These are phyloP conservation scores for Drosophila prostipennis DNA, from an alignment of 2,888 invertebrate genomes.

Conservation along the genomic window DNA sequence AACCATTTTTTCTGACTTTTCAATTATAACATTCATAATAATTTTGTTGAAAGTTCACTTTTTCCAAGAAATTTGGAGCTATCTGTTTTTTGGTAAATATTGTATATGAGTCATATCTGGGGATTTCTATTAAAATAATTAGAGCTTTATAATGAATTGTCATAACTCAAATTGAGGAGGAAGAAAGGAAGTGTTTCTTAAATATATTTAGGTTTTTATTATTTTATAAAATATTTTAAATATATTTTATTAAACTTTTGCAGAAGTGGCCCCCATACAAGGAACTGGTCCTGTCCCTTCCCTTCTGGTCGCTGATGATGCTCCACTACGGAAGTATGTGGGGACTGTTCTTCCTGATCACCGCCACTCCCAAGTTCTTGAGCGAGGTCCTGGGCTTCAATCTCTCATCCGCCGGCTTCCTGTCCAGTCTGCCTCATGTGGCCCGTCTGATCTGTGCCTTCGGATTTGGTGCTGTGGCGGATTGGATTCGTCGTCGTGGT, in stretches of 20 bases:
- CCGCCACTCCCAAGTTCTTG: slow-evolving; percentile 90
- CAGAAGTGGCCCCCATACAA: slow-evolving; percentile 88
- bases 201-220: no score
- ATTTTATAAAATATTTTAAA: no score
- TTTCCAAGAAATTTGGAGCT: not conserved
- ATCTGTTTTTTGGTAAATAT: not conserved
- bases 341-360: slow-evolving; percentile 91
- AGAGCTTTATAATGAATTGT: not conserved
- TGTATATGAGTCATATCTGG: not conserved
- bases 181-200: not conserved
- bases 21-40: no score
- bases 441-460: slow-evolving; percentile 89
- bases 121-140: not conserved
- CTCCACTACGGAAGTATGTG: slow-evolving; percentile 91
- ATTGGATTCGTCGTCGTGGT: slow-evolving; percentile 86
- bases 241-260: slow-evolving; percentile 10
- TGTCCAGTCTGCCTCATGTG: slow-evolving; percentile 89
- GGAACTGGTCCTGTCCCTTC: slow-evolving; percentile 87
- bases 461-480: slow-evolving; percentile 89
- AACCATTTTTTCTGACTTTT: no score
- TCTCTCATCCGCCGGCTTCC: slow-evolving; percentile 88
- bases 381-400: slow-evolving; percentile 90
- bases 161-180: not conserved
- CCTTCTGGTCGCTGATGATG: slow-evolving; percentile 88
- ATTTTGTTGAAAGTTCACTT: not conserved